Percentiles rank a stretch among this genome's conserved stretches.
Conservation (phyloP, 1,140 invertebrate species). For the Phthorimaea operculella region DNA sequence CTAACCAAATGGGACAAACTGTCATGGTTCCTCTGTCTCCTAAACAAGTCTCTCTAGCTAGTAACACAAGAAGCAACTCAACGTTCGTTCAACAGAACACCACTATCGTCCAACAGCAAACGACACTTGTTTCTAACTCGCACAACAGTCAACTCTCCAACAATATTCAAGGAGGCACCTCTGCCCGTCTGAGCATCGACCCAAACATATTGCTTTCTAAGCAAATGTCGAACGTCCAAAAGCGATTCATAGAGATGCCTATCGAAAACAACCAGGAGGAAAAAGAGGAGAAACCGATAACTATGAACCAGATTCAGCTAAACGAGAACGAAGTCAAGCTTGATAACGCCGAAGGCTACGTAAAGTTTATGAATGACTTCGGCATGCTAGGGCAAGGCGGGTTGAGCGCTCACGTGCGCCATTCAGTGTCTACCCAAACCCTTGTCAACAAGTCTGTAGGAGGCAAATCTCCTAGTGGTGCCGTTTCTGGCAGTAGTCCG, state of each 20-base stretch:
- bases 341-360: slow-evolving; percentile 26
- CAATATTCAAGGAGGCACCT: slow-evolving; percentile 29
- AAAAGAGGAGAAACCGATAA: slow-evolving; percentile 22
- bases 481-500: slow-evolving; percentile 68
- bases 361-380: slow-evolving; percentile 29
- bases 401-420: slow-evolving; percentile 48
- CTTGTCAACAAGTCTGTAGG: slow-evolving; percentile 69
- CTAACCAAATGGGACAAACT: slow-evolving; percentile 78
- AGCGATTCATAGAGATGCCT: slow-evolving; percentile 12
- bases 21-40: slow-evolving; percentile 81
- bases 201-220: slow-evolving; percentile 45
- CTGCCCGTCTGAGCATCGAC: slow-evolving; percentile 66
- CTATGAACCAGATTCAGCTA: background rate
- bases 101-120: slow-evolving; percentile 73
- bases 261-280: slow-evolving; percentile 23
- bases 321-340: slow-evolving; percentile 14
- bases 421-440: slow-evolving; percentile 82
- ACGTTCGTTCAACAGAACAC: slow-evolving; percentile 79
- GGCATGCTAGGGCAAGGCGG: slow-evolving; percentile 5
- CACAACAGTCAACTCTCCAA: slow-evolving; percentile 59
- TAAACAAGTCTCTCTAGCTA: slow-evolving; percentile 69
- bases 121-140: slow-evolving; percentile 78
- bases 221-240: slow-evolving; percentile 15
- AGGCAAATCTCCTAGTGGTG: slow-evolving; percentile 61
- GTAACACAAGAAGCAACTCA: slow-evolving; percentile 75